phyloP scores from a whole-genome alignment of 1,140 invertebrate species.

The Metopolophium dirhodum region DNA sequence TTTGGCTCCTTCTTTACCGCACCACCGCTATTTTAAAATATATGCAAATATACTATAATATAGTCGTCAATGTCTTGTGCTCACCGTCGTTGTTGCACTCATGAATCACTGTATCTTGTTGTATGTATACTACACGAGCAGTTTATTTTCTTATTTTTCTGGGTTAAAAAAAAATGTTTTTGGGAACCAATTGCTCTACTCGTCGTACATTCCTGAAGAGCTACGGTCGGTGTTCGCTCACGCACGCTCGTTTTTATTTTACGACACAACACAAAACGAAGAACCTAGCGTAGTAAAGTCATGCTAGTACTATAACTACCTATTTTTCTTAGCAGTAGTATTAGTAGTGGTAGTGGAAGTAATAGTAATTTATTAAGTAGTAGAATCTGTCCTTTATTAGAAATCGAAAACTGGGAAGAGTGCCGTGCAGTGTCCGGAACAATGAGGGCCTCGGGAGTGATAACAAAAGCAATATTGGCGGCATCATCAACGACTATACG shows the following conservation, averaged over 20 bases:
- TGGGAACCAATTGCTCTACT: conserved; percentile 40
- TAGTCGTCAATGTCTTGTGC: not conserved
- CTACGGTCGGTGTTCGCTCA: not conserved
- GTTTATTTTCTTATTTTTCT: not conserved
- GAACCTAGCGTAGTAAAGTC: not conserved
- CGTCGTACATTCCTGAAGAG: conserved; percentile 46
- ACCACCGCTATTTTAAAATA: not conserved
- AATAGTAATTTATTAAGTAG: not conserved
- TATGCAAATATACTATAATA: not conserved
- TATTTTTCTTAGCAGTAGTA: not conserved
- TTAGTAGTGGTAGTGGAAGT: not conserved
- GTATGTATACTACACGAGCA: not conserved
- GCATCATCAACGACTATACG: conserved; percentile 24
- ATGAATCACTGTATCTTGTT: not conserved
- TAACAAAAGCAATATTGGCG: conserved; percentile 52
- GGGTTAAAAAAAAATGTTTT: not conserved
- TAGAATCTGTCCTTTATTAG: conserved; percentile 30
- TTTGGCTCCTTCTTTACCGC: not conserved
- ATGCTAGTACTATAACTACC: not conserved
- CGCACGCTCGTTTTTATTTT: not conserved
- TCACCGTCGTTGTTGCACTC: not conserved
- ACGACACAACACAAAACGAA: not conserved
- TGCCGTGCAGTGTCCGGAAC: not conserved
- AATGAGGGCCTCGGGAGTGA: conserved; percentile 41
- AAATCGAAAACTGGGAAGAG: conserved; percentile 54